Evolutionary conservation across 2,797 vertebrate species (phyloP), one percentile per base, ranked within the genome.

Genomic region (Coluber constrictor): DNA sequence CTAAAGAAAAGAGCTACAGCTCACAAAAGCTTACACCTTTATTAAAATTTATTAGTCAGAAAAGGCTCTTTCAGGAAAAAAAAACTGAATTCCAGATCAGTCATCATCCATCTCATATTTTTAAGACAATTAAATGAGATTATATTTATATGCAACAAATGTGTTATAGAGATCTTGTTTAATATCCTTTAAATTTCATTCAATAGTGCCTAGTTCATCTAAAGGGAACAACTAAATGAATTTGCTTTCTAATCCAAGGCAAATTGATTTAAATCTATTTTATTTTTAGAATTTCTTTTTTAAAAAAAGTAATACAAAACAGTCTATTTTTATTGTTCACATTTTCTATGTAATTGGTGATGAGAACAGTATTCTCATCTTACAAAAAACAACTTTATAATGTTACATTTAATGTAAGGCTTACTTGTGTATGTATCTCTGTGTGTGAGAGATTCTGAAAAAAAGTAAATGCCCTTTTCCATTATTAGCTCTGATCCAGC

Each of bases 81-180:
- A 66, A 51, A 91, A 83, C 55, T 93, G 86, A 90, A 56, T 91
- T 90, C 88, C 90, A 93, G 51, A 91, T 93, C 90, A 91, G 88
- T 93, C 27, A 89, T 88, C 47, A 63, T 63, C 92, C 90, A 63
- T 91, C 63, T 93, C 63, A n/a, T 93, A 61, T 43, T 88, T 91
- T 93, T 63, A 51, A 56, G n/a, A 91, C 15, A 79, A 57, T 57
- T 32, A 91, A 86, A 89, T 91, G 90, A 89, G 87, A 93, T 89
- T 89, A 89, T 90, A 83, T 89, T 54, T 91, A 87, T 70, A 56
- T 91, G 70, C 32, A 88, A 59, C 47, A 47, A 91, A 88, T 5
- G 83, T 56, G 47, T 61, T 83, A n/a, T 70, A 91, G 29, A 32
- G 47, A 61, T 74, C 88, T 32, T 56, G n/a, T 51, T 89, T 90